These are phyloP conservation scores for Peribatodes rhomboidaria DNA, from an alignment of 2,888 invertebrate genomes.

Conservation along the genomic window DNA sequence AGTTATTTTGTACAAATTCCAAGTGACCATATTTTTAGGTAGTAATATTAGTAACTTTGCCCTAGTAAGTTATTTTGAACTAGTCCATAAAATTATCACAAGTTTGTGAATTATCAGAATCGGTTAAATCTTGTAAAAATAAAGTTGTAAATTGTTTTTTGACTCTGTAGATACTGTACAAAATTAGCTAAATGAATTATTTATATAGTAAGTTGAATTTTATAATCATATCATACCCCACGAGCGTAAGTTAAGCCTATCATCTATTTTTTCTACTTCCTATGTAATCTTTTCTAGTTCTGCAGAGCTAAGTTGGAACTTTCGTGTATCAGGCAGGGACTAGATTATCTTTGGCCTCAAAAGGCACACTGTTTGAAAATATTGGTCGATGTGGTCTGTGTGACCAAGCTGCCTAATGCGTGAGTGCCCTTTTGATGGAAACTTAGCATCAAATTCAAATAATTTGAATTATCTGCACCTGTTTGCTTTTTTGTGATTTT, in stretches of 20 bases:
- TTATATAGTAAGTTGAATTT: conserved; percentile 81
- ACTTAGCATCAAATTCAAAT: not conserved
- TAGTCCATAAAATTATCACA: conserved; percentile 80
- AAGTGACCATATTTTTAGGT: conserved; percentile 76
- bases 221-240: conserved; percentile 83
- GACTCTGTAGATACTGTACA: conserved; percentile 83
- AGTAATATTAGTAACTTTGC: conserved; percentile 74
- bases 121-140: conserved; percentile 60
- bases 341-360: not conserved
- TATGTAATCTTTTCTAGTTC: conserved; percentile 22
- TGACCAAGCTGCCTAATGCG: not conserved
- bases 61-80: conserved; percentile 83
- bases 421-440: not conserved
- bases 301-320: conserved; percentile 26
- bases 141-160: conserved; percentile 70
- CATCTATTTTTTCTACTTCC: conserved; percentile 53
- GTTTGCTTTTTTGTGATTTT: conserved; percentile 38
- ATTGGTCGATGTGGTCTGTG: conserved; percentile 2
- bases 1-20: conserved; percentile 78
- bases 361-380: not conserved
- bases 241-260: conserved; percentile 61
- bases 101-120: conserved; percentile 57
- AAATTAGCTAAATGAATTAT: conserved; percentile 77
- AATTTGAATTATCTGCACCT: not conserved
- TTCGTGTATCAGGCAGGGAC: not conserved